These are phyloP conservation scores for Homalodisca vitripennis DNA, from an alignment of 1,140 invertebrate species.

Conservation along the genomic window DNA sequence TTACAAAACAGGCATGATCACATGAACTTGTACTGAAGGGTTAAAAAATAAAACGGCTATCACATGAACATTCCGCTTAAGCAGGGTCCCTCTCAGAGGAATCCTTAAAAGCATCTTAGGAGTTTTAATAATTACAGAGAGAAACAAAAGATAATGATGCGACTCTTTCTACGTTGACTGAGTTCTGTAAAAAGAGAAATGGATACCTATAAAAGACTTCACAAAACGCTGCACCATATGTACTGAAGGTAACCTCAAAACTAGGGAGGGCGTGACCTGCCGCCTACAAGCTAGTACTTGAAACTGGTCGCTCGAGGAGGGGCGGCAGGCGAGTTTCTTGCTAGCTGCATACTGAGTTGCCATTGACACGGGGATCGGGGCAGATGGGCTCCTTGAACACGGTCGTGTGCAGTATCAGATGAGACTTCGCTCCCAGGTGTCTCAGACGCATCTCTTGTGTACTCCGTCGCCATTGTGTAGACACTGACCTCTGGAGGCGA, in stretches of 20 bases:
- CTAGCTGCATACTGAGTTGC: slow-evolving; percentile 24
- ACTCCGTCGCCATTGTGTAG: slow-evolving; percentile 18
- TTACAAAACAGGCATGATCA: too few relatives aligned
- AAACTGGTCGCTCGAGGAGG: slow-evolving; percentile 25
- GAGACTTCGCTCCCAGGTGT: slow-evolving; percentile 16
- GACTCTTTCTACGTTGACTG: too few relatives aligned
- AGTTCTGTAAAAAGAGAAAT: too few relatives aligned
- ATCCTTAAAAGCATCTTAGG: too few relatives aligned
- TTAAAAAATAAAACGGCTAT: too few relatives aligned
- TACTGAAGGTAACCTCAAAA: background rate
- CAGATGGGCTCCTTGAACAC: background rate
- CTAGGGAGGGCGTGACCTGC: background rate
- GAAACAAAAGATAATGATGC: too few relatives aligned
- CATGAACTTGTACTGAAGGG: too few relatives aligned
- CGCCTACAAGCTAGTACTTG: slow-evolving; percentile 28
- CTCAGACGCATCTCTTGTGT: slow-evolving; percentile 19
- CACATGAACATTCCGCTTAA: too few relatives aligned
- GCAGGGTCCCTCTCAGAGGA: too few relatives aligned
- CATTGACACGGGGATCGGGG: slow-evolving; percentile 21
- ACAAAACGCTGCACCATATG: too few relatives aligned
- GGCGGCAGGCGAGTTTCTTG: slow-evolving; percentile 6
- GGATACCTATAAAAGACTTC: too few relatives aligned
- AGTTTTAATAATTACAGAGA: too few relatives aligned
- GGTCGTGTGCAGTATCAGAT: slow-evolving; percentile 19
- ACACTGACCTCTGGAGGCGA: slow-evolving; percentile 18